Conservation (phyloP, 2,888 invertebrate genomes). For the Apeira syringaria region DNA sequence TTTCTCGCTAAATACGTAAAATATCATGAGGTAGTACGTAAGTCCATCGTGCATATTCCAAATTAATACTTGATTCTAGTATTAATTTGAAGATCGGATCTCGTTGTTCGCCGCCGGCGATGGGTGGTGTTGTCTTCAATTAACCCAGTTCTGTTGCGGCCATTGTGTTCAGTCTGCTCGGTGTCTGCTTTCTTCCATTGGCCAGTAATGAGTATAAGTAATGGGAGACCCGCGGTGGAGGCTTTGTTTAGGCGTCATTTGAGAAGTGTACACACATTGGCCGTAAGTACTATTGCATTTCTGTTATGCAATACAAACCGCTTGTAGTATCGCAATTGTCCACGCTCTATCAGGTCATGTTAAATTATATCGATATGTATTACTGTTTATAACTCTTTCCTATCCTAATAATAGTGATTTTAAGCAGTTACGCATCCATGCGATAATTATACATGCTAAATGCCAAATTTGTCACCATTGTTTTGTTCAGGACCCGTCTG, state of each 20-base stretch:
- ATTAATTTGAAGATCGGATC: slow-evolving; percentile 66
- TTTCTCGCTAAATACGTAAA: slow-evolving; percentile 31
- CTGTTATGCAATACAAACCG: slow-evolving; percentile 34
- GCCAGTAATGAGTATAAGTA: slow-evolving; percentile 65
- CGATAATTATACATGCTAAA: too few species aligned
- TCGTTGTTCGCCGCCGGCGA: slow-evolving; percentile 57
- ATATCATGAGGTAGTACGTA: slow-evolving; percentile 28
- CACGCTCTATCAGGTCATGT: too few species aligned
- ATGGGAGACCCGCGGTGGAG: slow-evolving; percentile 52
- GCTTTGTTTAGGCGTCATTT: slow-evolving; percentile 63
- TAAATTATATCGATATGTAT: too few species aligned
- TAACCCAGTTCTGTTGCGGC: slow-evolving; percentile 72
- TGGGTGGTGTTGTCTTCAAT: slow-evolving; percentile 73
- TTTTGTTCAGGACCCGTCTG: too few species aligned
- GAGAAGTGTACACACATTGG: slow-evolving; percentile 53
- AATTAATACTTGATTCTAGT: slow-evolving; percentile 56
- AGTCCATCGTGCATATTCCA: slow-evolving; percentile 34
- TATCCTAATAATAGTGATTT: too few species aligned
- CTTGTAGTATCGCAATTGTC: slow-evolving; percentile 37
- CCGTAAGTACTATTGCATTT: slow-evolving; percentile 47
- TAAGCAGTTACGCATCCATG: too few species aligned
- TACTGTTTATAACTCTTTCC: too few species aligned
- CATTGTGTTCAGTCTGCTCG: slow-evolving; percentile 73
- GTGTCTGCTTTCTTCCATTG: slow-evolving; percentile 79
- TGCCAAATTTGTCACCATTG: too few species aligned